Base-by-base conservation (phyloP, 2,113 vertebrate genomes). In the Anser brachyrhynchus region DNA sequence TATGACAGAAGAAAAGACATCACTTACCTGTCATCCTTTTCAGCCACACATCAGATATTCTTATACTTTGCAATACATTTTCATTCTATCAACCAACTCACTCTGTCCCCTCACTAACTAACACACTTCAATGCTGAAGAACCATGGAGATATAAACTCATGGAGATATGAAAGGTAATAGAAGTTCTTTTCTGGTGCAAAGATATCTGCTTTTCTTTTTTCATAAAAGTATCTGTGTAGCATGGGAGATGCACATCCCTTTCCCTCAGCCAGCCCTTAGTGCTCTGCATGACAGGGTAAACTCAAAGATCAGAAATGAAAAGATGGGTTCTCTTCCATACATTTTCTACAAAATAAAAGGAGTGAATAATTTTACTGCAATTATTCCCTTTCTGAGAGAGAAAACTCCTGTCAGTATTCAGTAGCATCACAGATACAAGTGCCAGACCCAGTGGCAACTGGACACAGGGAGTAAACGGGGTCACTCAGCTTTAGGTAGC, bases 231-330 rank as follows among this genome's bases (percentile, higher is more conserved):
- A 37, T 52, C 65, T 46, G 7, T 15, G 37, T 59, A 54, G 18
- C 37, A 58, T 1, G 0, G 23, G 51, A 49, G n/a, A 54, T 26
- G 9, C 2, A 1, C 31, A 29, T 3, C 7, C 18, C 22, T 41
- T 25, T 75, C 20, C 51, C 12, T 75, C 62, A 80, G 51, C 10
- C n/a, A 79, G 37, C 10, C 28, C 28, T 52, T 46, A 4, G 2
- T 54, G 43, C 18, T 75, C 12, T 65, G n/a, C 3, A 2, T 18
- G 25, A 23, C 18, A 54, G 37, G 22, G 29, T 46, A 80, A 88
- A 43, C 18, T 35, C 39, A 2, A 25, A 65, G 23, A 25, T 75
- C 62, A 43, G 51, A 58, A 75, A n/a, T 18, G 2, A 65, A 41
- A 52, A 67, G 28, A 46, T 14, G 4, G 1, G 7, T 70, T 88